Percentiles rank a stretch among this genome's conserved stretches.
Conservation (phyloP, 1,140 invertebrate species). For the Helicorthomorpha holstii region DNA sequence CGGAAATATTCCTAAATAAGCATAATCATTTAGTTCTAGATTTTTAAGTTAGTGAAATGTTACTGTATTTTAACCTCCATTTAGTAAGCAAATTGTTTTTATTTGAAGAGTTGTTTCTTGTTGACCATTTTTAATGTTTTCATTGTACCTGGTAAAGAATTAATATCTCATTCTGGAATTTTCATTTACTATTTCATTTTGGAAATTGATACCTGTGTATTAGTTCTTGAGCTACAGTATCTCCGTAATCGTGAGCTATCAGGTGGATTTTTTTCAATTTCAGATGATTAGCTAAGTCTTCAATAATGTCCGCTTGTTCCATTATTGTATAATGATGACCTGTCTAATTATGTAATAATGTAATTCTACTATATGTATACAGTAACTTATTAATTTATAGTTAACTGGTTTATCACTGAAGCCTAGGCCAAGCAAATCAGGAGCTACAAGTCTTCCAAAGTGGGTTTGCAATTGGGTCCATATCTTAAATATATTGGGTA, state of each 20-base stretch:
- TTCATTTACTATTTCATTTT: neutral
- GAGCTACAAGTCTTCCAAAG: slow-evolving; percentile 18
- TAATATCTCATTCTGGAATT: neutral
- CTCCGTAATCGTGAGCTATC: slow-evolving; percentile 24
- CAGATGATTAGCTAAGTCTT: slow-evolving; percentile 11
- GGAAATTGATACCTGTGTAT: slow-evolving; percentile 16
- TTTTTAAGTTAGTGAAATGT: too few species aligned
- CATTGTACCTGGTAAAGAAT: neutral
- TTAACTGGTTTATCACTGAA: slow-evolving; percentile 24
- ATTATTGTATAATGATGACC: slow-evolving; percentile 18
- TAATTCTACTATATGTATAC: neutral
- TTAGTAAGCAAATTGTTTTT: slow-evolving; percentile 16
- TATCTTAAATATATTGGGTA: slow-evolving; percentile 13
- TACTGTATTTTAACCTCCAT: slow-evolving; percentile 19
- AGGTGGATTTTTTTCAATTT: slow-evolving; percentile 17
- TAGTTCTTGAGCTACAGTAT: slow-evolving; percentile 23
- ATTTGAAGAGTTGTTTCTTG: slow-evolving; percentile 5
- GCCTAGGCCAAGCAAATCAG: slow-evolving; percentile 22
- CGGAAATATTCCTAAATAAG: slow-evolving; percentile 2
- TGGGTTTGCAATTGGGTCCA: slow-evolving; percentile 14
- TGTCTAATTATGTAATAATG: slow-evolving; percentile 9
- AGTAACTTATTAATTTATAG: neutral
- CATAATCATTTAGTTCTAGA: too few species aligned
- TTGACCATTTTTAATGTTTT: neutral
- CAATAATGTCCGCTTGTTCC: slow-evolving; percentile 22